Conservation (phyloP, 2,888 invertebrate species). For the Peribatodes rhomboidaria region DNA sequence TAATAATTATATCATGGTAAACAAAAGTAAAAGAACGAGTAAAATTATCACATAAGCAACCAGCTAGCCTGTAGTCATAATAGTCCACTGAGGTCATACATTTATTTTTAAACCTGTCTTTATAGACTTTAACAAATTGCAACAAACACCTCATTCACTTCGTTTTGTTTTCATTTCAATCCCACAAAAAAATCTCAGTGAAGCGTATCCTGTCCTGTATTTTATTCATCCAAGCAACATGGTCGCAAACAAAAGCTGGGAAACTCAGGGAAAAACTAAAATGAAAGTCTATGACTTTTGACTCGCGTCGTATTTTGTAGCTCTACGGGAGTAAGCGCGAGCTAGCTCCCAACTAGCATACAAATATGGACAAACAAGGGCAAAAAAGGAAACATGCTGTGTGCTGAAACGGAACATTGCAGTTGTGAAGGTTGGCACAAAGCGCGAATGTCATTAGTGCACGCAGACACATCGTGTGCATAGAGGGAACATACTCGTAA, state of each 20-base stretch:
- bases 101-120: background rate
- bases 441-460: background rate
- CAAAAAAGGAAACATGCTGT: constrained; percentile 49
- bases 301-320: constrained; percentile 37
- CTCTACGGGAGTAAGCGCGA: constrained; percentile 41
- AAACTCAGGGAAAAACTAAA: constrained; percentile 27
- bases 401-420: constrained; percentile 29
- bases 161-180: background rate
- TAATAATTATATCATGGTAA: too few relatives aligned
- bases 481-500: too few relatives aligned
- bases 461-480: background rate
- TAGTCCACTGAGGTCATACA: background rate
- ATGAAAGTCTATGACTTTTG: constrained; percentile 40
- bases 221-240: constrained; percentile 3
- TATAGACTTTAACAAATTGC: background rate
- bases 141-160: background rate
- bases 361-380: constrained; percentile 56
- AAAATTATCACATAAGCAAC: too few relatives aligned
- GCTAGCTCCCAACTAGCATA: constrained; percentile 47
- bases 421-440: constrained; percentile 18
- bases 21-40: too few relatives aligned
- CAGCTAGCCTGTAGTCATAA: too few relatives aligned
- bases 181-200: too few relatives aligned
- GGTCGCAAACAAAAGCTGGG: constrained; percentile 17
- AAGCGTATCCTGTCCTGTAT: background rate